Evolutionary conservation across 2,113 vertebrate genomes (phyloP).

Genomic region (Zootoca vivipara): DNA sequence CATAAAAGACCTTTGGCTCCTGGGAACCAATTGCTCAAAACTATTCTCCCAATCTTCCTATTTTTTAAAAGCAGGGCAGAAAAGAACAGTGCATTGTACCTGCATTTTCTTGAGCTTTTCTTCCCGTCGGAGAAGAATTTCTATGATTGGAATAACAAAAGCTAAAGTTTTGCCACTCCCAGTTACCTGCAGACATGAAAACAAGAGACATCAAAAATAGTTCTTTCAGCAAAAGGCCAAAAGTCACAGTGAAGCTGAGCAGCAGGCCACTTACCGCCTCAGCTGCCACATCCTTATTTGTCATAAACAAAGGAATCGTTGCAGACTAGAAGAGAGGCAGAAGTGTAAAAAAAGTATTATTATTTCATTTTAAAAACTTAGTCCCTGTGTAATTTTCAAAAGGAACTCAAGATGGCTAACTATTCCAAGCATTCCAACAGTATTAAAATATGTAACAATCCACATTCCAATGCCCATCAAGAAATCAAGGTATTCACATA

Average conservation of each 20-base stretch:
- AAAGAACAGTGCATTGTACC: constrained; percentile 62
- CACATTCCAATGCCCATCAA: too few species aligned
- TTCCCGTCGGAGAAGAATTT: constrained; percentile 90
- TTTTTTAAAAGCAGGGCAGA: neutral
- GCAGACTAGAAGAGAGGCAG: constrained; percentile 78
- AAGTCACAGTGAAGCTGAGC: accelerated
- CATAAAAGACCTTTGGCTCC: neutral
- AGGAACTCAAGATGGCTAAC: neutral
- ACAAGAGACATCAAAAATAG: neutral
- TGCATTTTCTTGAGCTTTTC: constrained; percentile 92
- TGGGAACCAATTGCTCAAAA: neutral
- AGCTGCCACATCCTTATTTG: constrained; percentile 93
- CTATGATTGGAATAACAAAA: constrained; percentile 92
- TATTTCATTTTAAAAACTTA: neutral
- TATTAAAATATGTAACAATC: neutral
- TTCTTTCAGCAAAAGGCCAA: accelerated
- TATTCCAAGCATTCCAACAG: neutral
- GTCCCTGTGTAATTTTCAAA: neutral
- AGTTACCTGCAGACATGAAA: constrained; percentile 81
- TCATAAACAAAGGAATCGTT: constrained; percentile 96
- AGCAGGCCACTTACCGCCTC: constrained; percentile 87
- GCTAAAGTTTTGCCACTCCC: constrained; percentile 97
- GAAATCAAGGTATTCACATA: too few species aligned
- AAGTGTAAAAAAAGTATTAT: neutral
- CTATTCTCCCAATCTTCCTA: neutral